Conservation (phyloP, 2,113 vertebrate genomes). For the Monopterus albus region DNA sequence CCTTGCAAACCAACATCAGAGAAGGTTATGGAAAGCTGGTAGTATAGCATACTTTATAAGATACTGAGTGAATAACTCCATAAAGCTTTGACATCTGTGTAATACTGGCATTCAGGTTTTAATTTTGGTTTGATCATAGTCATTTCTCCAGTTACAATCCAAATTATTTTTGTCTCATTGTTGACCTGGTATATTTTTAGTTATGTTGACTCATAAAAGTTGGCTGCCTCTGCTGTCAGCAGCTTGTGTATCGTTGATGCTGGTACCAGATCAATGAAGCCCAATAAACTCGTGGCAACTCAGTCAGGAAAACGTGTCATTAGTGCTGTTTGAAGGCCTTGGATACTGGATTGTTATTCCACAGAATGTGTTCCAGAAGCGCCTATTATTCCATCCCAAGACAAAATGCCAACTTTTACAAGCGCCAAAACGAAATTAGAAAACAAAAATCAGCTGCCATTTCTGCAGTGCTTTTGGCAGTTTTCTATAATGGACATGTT, state of each 20-base stretch:
- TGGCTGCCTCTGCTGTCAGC: conserved; percentile 46
- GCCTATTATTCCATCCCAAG: conserved; percentile 27
- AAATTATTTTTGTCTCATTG: conserved; percentile 43
- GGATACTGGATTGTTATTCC: conserved; percentile 36
- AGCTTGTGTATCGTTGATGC: conserved; percentile 55
- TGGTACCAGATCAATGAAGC: conserved; percentile 49
- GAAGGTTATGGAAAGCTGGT: too few relatives aligned
- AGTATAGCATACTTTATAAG: too few relatives aligned
- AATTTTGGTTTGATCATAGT: neutral
- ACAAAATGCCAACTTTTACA: conserved; percentile 28
- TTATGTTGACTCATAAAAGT: conserved; percentile 38
- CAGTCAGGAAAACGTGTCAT: conserved; percentile 45
- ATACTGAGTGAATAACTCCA: too few relatives aligned
- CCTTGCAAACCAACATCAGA: too few relatives aligned
- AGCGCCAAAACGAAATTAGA: conserved; percentile 30
- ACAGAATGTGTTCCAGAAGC: conserved; percentile 47
- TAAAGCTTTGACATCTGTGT: neutral
- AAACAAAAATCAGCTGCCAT: conserved; percentile 14
- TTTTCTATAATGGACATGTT: conserved; percentile 10
- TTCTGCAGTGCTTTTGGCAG: conserved; percentile 22
- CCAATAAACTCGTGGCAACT: conserved; percentile 48
- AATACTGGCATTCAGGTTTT: neutral
- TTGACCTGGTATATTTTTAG: conserved; percentile 62
- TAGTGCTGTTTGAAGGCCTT: conserved; percentile 39
- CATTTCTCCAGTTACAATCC: neutral